Percentiles rank a stretch among this genome's conserved stretches.
These are phyloP conservation scores for Ctenicera cuprea DNA, from an alignment of 2,888 invertebrate genomes.

Conservation along the genomic window DNA sequence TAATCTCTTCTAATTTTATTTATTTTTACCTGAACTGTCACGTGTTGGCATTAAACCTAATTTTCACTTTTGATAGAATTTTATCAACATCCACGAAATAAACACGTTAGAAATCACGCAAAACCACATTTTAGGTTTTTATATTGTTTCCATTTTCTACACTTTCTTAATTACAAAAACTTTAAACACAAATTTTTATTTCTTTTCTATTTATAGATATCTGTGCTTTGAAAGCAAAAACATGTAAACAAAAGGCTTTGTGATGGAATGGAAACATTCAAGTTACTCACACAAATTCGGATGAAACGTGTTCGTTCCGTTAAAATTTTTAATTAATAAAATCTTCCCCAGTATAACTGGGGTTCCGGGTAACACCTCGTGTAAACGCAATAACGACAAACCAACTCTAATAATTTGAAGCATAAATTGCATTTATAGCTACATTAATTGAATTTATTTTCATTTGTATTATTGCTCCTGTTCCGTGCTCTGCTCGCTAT, in stretches of 20 bases:
- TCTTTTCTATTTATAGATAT: neutral
- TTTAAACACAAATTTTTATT: too few relatives aligned
- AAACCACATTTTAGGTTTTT: too few relatives aligned
- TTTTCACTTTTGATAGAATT: too few relatives aligned
- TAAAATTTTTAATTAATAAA: constrained; percentile 60
- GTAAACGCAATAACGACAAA: constrained; percentile 55
- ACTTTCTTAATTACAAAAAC: too few relatives aligned
- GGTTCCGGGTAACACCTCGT: constrained; percentile 54
- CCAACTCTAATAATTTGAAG: constrained; percentile 57
- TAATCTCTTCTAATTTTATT: neutral
- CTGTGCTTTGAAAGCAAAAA: constrained; percentile 1
- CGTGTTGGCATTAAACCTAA: too few relatives aligned
- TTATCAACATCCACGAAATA: too few relatives aligned
- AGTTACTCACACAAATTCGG: constrained; percentile 31
- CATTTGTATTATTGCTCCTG: constrained; percentile 53
- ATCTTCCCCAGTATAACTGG: constrained; percentile 51
- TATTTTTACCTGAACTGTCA: constrained; percentile 13
- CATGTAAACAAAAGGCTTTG: constrained; percentile 19
- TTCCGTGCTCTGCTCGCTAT: constrained; percentile 16
- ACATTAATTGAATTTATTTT: constrained; percentile 60
- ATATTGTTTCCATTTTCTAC: too few relatives aligned
- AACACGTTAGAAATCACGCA: too few relatives aligned
- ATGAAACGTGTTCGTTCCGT: constrained; percentile 46
- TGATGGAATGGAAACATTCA: constrained; percentile 18
- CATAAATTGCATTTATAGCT: constrained; percentile 60